These are phyloP conservation scores for Stichopus chloronotus DNA, from an alignment of 35 echinoderm and acorn worm genomes.

Conservation along the genomic window DNA sequence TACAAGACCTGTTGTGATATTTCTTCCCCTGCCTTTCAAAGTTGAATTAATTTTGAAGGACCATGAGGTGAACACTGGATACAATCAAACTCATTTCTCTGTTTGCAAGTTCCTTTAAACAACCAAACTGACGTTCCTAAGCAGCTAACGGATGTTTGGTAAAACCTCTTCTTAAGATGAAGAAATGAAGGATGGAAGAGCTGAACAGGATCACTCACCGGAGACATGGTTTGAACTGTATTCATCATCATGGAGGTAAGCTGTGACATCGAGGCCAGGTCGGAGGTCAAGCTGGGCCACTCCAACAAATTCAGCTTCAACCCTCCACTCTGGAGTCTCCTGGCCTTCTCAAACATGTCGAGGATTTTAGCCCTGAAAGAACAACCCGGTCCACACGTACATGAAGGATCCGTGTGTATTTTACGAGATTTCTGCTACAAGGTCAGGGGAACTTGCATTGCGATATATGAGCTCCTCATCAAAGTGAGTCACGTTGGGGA, in stretches of 20 bases:
- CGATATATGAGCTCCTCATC: not conserved
- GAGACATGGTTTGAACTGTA: conserved; percentile 44
- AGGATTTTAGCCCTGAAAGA: conserved; percentile 29
- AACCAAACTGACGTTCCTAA: too few relatives aligned
- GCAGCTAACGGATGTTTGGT: too few relatives aligned
- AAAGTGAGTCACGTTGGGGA: not conserved
- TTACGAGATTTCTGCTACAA: not conserved
- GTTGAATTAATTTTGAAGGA: too few relatives aligned
- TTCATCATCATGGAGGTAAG: conserved; percentile 60
- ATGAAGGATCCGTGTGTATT: too few relatives aligned
- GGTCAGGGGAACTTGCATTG: not conserved
- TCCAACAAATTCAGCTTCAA: conserved; percentile 45
- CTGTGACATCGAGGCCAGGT: conserved; percentile 49
- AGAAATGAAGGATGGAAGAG: too few relatives aligned
- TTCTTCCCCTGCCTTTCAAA: too few relatives aligned
- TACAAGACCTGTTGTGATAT: too few relatives aligned
- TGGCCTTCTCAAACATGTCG: conserved; percentile 47
- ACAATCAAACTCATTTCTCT: too few relatives aligned
- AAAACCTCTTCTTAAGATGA: too few relatives aligned
- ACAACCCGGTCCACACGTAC: not conserved
- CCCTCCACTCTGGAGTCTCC: conserved; percentile 5
- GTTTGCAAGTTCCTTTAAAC: too few relatives aligned
- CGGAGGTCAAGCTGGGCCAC: conserved; percentile 53
- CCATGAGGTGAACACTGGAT: too few relatives aligned
- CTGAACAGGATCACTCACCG: not conserved